These are phyloP conservation scores for Eospalax fontanierii DNA, from an alignment of 2,797 vertebrate genomes.

Conservation along the genomic window DNA sequence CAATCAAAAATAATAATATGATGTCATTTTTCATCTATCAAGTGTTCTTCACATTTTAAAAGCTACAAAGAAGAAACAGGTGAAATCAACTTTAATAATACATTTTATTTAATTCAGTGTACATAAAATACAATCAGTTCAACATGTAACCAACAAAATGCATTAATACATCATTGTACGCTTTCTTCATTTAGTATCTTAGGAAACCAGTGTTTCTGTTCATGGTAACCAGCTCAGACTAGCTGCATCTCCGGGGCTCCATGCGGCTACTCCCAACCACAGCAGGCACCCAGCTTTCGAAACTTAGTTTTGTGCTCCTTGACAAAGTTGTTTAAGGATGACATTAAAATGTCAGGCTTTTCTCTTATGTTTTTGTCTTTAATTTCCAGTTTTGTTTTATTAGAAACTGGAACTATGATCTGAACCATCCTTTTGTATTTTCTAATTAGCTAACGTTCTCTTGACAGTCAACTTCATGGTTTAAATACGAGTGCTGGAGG, in stretches of 20 bases:
- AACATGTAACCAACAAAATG: not conserved
- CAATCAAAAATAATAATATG: not conserved
- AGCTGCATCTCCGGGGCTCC: not conserved
- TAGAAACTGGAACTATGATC: not conserved
- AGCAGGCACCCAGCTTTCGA: not conserved
- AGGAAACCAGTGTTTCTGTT: not conserved
- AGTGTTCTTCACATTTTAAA: not conserved
- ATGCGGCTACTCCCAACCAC: rapidly evolving
- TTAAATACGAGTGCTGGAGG: not conserved
- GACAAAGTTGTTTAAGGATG: not conserved
- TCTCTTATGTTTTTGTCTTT: not conserved
- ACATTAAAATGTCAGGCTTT: not conserved
- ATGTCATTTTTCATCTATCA: not conserved
- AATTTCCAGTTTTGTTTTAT: not conserved
- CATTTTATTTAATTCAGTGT: not conserved
- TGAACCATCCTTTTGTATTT: not conserved
- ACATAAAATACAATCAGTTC: not conserved
- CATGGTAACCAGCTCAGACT: too few species aligned
- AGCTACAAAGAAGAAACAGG: not conserved
- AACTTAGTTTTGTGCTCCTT: not conserved
- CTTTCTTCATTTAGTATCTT: not conserved
- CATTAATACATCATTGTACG: not conserved
- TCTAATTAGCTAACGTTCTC: not conserved
- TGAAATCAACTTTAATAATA: not conserved
- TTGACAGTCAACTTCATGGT: not conserved